phyloP scores from a whole-genome alignment of 2,888 invertebrate species.

The Aelia acuminata region DNA sequence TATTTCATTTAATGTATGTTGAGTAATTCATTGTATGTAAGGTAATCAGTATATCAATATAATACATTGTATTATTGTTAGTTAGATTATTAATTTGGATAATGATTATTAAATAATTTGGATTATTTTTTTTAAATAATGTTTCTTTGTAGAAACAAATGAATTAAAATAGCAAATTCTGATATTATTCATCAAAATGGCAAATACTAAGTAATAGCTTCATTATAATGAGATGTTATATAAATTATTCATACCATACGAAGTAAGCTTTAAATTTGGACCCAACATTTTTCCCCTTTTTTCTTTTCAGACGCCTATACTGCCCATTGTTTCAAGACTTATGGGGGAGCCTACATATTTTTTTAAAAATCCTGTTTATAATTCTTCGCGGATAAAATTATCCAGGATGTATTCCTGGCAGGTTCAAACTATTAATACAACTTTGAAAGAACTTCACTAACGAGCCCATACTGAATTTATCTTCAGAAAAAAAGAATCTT shows the following conservation, averaged over 20 bases:
- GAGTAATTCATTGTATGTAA: no score
- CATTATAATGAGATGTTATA: not conserved
- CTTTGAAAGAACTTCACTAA: not conserved
- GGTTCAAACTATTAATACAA: slow-evolving; percentile 31
- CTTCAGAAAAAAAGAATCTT: not conserved
- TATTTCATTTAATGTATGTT: no score
- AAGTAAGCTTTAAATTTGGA: not conserved
- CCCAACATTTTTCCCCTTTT: slow-evolving; percentile 5
- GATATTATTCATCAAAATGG: not conserved
- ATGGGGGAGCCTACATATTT: not conserved
- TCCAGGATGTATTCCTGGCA: not conserved
- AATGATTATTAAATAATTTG: no score
- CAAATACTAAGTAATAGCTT: not conserved
- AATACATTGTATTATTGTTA: no score
- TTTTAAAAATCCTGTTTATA: not conserved
- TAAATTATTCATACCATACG: slow-evolving; percentile 21
- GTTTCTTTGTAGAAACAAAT: not conserved
- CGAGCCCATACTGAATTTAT: not conserved
- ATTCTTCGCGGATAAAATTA: not conserved
- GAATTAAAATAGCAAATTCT: not conserved
- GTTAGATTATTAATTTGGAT: no score
- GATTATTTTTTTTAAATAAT: no score
- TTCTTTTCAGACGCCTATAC: not conserved
- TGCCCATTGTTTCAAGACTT: slow-evolving; percentile 8
- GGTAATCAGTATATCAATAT: no score